Evolutionary conservation across 2,797 vertebrate species (phyloP).

Genomic region (Clarias fuscus): DNA sequence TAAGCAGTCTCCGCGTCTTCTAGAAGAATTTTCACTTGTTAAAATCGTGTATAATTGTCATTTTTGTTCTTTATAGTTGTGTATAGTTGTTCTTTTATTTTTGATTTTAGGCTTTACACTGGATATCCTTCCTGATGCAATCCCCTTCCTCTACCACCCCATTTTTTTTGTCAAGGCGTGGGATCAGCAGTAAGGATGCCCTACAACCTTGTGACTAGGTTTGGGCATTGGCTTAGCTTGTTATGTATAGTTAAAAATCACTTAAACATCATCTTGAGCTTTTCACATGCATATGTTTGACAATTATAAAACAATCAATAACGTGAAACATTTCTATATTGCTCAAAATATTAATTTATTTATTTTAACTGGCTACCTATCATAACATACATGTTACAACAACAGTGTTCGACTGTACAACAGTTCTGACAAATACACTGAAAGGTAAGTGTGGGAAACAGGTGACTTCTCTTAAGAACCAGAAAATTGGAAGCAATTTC

Average conservation of each 20-base stretch:
- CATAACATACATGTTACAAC: background rate
- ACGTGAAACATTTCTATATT: background rate
- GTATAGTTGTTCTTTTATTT: too few species aligned
- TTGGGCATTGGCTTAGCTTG: background rate
- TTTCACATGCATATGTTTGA: background rate
- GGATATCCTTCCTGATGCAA: too few species aligned
- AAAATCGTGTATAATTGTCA: too few species aligned
- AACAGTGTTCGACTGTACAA: background rate
- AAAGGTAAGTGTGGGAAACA: background rate
- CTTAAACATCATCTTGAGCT: background rate
- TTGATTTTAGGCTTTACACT: too few species aligned
- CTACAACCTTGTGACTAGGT: too few species aligned
- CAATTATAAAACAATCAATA: background rate
- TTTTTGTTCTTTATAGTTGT: too few species aligned
- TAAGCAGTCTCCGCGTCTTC: too few species aligned
- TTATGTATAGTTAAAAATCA: background rate
- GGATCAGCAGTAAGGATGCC: too few species aligned
- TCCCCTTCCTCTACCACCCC: too few species aligned
- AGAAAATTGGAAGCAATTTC: slow-evolving; percentile 39
- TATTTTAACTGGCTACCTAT: background rate
- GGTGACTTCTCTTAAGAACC: slow-evolving; percentile 20
- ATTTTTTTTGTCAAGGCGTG: too few species aligned
- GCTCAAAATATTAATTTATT: too few species aligned
- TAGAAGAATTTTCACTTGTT: too few species aligned
- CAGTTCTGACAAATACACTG: background rate